Conservation (phyloP, 2,113 vertebrate genomes). For the Chlorocebus sabaeus region DNA sequence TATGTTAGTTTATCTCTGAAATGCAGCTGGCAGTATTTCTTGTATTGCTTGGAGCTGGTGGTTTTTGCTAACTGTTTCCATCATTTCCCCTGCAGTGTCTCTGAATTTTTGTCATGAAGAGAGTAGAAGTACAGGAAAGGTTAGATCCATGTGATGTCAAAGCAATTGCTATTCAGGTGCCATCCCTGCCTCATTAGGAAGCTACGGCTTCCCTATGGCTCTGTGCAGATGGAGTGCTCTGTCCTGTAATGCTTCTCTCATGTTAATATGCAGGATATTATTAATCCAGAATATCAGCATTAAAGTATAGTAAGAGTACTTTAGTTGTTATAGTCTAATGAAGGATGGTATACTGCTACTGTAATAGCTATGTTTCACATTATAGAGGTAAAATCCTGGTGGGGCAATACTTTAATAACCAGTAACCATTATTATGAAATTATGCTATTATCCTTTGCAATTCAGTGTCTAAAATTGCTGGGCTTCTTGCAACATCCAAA, state of each 20-base stretch:
- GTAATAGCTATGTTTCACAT: background rate
- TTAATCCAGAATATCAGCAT: background rate
- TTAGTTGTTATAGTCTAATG: background rate
- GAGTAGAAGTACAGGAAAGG: background rate
- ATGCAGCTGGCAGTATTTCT: background rate
- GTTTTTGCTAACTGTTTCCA: background rate
- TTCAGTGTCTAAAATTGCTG: background rate
- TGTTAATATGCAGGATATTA: background rate
- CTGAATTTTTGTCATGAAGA: background rate
- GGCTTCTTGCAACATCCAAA: background rate
- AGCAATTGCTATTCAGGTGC: background rate
- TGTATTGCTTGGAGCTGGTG: background rate
- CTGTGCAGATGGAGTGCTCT: background rate
- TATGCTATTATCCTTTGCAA: background rate
- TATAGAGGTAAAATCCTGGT: background rate
- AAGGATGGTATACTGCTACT: background rate
- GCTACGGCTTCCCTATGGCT: background rate
- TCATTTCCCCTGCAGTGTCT: background rate
- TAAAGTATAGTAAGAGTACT: background rate
- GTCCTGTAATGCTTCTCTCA: background rate
- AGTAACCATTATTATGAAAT: background rate
- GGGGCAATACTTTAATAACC: background rate
- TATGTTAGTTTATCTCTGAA: background rate
- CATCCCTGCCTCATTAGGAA: background rate
- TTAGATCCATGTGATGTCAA: no score